phyloP scores from a whole-genome alignment of 2,888 invertebrate genomes.

The Neuroscelio doddi region DNA sequence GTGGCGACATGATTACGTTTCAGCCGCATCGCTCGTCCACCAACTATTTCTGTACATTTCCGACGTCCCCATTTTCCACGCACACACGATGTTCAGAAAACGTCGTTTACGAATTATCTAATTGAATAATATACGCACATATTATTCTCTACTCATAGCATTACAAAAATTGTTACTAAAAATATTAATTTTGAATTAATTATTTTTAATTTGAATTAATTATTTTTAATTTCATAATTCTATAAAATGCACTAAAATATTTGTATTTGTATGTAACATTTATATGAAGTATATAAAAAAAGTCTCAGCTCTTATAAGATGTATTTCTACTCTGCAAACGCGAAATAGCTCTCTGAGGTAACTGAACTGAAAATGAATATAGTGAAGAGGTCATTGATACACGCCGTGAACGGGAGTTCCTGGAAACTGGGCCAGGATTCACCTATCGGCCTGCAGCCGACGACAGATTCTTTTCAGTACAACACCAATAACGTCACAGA shows the following conservation, averaged over 20 bases:
- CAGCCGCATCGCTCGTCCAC: constrained; percentile 33
- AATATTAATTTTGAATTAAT: no score
- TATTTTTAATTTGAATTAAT: no score
- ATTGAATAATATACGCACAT: no score
- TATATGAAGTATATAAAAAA: no score
- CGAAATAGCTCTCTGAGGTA: constrained; percentile 8
- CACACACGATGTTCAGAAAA: constrained; percentile 6
- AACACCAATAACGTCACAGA: constrained; percentile 34
- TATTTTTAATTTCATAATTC: no score
- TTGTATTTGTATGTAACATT: no score
- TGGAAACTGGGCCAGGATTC: constrained; percentile 46
- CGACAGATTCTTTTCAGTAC: constrained; percentile 40
- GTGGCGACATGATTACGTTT: constrained; percentile 45
- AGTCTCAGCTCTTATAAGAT: no score
- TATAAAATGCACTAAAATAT: no score
- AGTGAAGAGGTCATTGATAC: constrained; percentile 47
- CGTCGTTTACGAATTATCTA: constrained; percentile 5
- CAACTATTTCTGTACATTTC: constrained; percentile 40
- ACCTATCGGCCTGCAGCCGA: constrained; percentile 30
- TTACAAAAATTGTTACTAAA: no score
- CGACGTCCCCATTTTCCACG: constrained; percentile 16
- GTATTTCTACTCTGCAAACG: neutral
- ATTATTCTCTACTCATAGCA: no score
- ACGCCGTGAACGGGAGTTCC: constrained; percentile 39
- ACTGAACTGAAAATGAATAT: constrained; percentile 10